phyloP scores from a whole-genome alignment of 2,888 invertebrate genomes.

The Drosophila prostipennis region DNA sequence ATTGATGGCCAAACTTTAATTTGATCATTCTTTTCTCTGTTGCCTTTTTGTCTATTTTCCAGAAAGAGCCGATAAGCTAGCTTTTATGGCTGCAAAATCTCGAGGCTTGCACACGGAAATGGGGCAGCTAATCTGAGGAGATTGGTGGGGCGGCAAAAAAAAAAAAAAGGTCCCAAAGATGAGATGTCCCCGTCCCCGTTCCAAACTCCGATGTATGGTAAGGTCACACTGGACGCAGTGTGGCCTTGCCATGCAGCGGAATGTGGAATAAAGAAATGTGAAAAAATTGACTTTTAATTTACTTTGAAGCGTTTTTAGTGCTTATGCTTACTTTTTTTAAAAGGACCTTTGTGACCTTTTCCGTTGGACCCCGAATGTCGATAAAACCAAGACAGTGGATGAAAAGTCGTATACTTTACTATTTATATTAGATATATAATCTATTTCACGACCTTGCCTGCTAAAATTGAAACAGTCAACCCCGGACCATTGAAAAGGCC shows the following conservation, averaged over 20 bases:
- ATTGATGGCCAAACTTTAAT: slow-evolving; percentile 73
- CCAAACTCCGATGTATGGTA: no score
- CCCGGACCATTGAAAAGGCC: no score
- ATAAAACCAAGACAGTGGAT: background rate
- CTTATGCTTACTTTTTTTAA: no score
- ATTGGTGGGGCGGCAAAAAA: no score
- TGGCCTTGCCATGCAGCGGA: background rate
- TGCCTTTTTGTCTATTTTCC: slow-evolving; percentile 2
- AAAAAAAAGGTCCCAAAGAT: background rate
- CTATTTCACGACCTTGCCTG: no score
- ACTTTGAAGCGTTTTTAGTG: no score
- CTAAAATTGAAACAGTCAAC: no score
- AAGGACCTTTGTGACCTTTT: no score
- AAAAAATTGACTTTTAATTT: no score
- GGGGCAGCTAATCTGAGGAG: slow-evolving; percentile 9
- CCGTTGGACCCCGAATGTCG: no score
- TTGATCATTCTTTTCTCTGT: slow-evolving; percentile 40
- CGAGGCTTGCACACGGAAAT: slow-evolving; percentile 5
- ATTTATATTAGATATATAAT: no score
- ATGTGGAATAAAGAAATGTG: background rate
- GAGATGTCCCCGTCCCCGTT: background rate
- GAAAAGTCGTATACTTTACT: background rate
- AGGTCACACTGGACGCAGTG: background rate
- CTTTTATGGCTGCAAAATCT: slow-evolving; percentile 29
- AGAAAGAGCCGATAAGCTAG: slow-evolving; percentile 39